These are phyloP conservation scores for Centropus unirufus DNA, from an alignment of 2,113 vertebrate genomes.

Conservation along the genomic window DNA sequence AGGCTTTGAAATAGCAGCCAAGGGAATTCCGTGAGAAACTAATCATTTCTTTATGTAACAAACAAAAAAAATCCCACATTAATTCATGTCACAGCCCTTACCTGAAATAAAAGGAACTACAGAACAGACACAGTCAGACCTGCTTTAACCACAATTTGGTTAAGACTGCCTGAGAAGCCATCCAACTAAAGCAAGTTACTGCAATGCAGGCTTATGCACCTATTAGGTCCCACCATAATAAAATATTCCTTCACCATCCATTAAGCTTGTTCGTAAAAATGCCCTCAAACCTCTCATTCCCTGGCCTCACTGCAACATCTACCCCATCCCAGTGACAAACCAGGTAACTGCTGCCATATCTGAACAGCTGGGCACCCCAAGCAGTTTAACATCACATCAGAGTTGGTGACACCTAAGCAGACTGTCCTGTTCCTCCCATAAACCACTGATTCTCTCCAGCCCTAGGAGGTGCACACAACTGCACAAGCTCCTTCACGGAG, in stretches of 20 bases:
- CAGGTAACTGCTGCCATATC: neutral
- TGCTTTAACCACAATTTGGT: neutral
- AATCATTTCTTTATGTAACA: neutral
- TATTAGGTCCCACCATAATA: neutral
- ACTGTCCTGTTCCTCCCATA: neutral
- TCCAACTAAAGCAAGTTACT: neutral
- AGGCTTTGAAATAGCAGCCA: conserved; percentile 2
- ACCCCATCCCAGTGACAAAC: neutral
- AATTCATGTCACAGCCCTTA: neutral
- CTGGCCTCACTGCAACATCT: neutral
- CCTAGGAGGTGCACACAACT: neutral
- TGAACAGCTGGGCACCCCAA: neutral
- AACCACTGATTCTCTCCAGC: neutral
- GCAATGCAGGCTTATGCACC: neutral
- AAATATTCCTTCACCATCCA: neutral
- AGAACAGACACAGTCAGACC: neutral
- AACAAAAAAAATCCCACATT: neutral
- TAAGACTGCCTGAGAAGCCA: neutral
- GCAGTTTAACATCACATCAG: neutral
- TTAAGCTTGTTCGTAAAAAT: neutral
- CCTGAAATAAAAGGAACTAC: neutral
- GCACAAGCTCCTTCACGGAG: neutral
- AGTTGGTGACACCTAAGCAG: neutral
- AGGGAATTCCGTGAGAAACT: neutral
- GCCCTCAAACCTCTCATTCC: neutral